Evolutionary conservation across 2,113 vertebrate genomes (phyloP).

Genomic region (Carlito syrichta): DNA sequence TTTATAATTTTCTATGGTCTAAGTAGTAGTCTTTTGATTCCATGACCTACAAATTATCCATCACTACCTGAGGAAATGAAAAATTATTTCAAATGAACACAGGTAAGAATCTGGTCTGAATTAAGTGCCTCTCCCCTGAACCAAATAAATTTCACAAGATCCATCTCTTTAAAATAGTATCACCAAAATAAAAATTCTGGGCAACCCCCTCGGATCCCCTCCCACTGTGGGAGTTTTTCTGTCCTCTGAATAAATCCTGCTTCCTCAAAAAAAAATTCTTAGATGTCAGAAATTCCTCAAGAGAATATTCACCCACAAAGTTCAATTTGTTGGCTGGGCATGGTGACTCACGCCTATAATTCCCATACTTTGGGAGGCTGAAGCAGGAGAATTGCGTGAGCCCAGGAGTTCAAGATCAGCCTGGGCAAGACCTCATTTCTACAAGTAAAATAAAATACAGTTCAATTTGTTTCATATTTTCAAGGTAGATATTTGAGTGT

Average conservation of each 20-base stretch:
- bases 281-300: neutral
- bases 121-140: neutral
- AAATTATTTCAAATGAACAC: neutral
- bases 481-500: neutral
- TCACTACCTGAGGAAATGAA: neutral
- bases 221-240: too few species aligned
- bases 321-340: neutral
- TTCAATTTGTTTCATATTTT: neutral
- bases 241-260: too few species aligned
- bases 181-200: neutral
- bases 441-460: too few species aligned
- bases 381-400: too few species aligned
- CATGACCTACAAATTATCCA: neutral
- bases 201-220: too few species aligned
- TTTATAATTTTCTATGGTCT: neutral
- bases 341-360: too few species aligned
- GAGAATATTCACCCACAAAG: neutral
- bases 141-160: neutral
- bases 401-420: too few species aligned
- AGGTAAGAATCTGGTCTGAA: neutral
- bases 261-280: neutral
- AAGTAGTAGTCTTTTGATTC: neutral
- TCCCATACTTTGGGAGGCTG: too few species aligned
- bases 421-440: too few species aligned
- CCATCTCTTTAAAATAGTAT: neutral